These are phyloP conservation scores for Hirtodrosophila confusa DNA, from an alignment of 2,888 invertebrate genomes.

Conservation along the genomic window DNA sequence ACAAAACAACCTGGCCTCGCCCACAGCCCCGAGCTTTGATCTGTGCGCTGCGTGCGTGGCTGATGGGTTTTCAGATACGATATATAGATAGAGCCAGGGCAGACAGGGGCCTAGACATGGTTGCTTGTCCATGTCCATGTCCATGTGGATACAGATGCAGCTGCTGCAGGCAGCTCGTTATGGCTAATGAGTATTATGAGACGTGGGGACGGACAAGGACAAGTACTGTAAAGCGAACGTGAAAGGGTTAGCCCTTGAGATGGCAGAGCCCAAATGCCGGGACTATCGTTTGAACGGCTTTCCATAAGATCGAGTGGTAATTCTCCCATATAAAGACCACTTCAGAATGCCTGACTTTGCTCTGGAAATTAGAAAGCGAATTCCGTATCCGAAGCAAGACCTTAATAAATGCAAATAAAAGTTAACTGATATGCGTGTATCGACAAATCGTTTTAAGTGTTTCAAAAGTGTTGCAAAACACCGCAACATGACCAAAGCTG, in stretches of 20 bases:
- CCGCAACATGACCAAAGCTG: too few species aligned
- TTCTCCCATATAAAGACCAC: too few species aligned
- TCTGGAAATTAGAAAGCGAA: too few species aligned
- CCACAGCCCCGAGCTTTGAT: slow-evolving; percentile 52
- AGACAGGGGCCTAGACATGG: slow-evolving; percentile 10
- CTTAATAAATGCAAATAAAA: too few species aligned
- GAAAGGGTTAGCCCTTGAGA: slow-evolving; percentile 3
- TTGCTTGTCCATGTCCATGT: slow-evolving; percentile 16
- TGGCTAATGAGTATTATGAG: slow-evolving; percentile 75
- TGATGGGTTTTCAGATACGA: slow-evolving; percentile 55
- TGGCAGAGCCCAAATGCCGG: background rate
- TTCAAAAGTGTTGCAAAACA: too few species aligned
- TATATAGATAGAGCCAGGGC: slow-evolving; percentile 17
- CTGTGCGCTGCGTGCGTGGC: slow-evolving; percentile 53
- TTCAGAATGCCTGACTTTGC: too few species aligned
- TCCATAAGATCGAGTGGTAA: background rate
- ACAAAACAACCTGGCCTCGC: slow-evolving; percentile 14
- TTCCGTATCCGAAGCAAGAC: too few species aligned
- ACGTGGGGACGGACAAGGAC: slow-evolving; percentile 37
- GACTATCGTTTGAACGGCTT: background rate
- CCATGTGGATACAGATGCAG: slow-evolving; percentile 35
- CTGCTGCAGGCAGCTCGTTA: slow-evolving; percentile 63
- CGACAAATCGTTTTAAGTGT: too few species aligned
- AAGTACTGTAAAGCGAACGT: slow-evolving; percentile 10
- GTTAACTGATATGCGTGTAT: too few species aligned